A percentile compares a stretch with the other conserved stretches of the same genome.
Conservation (phyloP, 2,113 vertebrate species). For the Corythaeola cristata region DNA sequence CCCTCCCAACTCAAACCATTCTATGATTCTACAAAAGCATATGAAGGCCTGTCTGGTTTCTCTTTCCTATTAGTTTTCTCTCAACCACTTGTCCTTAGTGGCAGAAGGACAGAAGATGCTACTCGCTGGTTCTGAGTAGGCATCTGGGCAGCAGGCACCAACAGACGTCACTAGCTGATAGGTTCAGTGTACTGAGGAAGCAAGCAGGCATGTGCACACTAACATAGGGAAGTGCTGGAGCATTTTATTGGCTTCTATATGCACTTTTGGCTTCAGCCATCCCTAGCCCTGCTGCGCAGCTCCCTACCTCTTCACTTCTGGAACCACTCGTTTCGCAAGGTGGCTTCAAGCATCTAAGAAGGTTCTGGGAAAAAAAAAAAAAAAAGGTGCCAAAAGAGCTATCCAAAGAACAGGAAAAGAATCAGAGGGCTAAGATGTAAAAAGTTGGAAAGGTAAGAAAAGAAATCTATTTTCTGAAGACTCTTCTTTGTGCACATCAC, state of each 20-base stretch:
- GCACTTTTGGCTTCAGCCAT: background rate
- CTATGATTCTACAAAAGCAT: background rate
- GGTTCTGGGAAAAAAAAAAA: background rate
- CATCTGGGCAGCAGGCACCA: background rate
- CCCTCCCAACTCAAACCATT: too few species aligned
- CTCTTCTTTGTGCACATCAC: background rate
- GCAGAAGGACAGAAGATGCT: background rate
- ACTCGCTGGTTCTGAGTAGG: too few species aligned
- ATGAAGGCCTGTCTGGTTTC: background rate
- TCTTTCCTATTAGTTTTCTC: background rate
- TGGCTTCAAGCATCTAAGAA: background rate
- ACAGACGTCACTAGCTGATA: background rate
- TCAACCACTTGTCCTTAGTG: accelerated
- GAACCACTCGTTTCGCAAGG: background rate
- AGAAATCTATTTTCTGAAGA: background rate
- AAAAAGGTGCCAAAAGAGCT: background rate
- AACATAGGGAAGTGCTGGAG: background rate
- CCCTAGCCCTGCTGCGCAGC: background rate
- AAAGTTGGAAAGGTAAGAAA: background rate
- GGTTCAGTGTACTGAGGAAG: background rate
- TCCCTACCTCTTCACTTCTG: background rate
- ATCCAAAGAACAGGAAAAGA: background rate
- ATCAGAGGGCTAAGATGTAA: background rate
- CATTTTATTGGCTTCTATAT: background rate
- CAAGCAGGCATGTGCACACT: background rate